Base-by-base conservation (phyloP, 1,140 invertebrate genomes). In the Diorhabda elongata region DNA sequence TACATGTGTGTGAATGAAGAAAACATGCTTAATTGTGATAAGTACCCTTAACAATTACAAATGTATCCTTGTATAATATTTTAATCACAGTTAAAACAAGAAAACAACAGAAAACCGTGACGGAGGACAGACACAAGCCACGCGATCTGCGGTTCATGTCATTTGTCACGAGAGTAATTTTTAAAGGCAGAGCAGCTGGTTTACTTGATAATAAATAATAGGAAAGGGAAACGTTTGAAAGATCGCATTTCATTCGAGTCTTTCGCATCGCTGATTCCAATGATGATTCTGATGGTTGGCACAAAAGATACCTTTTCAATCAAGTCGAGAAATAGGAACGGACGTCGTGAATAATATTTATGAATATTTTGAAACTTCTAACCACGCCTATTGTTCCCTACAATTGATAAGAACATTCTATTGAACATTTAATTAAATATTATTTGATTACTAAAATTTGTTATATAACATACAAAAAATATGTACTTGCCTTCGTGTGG, bases 151-250 rank as follows among this genome's bases (percentile, higher is more conserved):
- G 11, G 57, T 67, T 65, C 64, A 4, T 58, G n/a, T 68, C 58
- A 43, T 72, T 73, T 69, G 73, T 74, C 73, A 72, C 71, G 71
- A 71, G 73, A 67, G 61, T 65, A 47, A 64, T 69, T 72, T 72
- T 70, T 66, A 42, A 11, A 52, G 47, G 47, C 59, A 44, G 71
- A 66, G 69, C 73, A 74, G 69, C 73, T 74, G 73, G 52, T 62
- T 70, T 70, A 70, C 68, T 68, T 63, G 68, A 72, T 72, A 66
- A 74, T 74, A 74, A 74, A 74, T 74, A 74, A 74, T 74, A 70
- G 64, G 45, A 67, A 52, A 8, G 47, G 47, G 47, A 68, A 72
- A 72, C 61, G 61, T 67, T 72, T 72, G 71, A 69, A 69, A 74
- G 71, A 68, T 70, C 58, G 60, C 73, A 60, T 74, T 74, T 74